Conservation (phyloP, 2,797 vertebrate genomes). For the Neoniphon sammara region DNA sequence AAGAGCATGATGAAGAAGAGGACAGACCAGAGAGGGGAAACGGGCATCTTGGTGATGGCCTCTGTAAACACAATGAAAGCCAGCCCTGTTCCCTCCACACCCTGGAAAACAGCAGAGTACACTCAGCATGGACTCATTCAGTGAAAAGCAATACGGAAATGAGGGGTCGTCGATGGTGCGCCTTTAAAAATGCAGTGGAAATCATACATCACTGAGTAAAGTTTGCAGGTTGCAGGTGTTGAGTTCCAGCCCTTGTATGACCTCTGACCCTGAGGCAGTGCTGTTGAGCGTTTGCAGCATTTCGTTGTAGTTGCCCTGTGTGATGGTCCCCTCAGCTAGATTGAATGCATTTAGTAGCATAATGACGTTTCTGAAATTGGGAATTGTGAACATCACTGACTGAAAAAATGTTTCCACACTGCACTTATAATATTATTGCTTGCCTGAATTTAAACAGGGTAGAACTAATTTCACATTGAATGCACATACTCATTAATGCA, state of each 20-base stretch:
- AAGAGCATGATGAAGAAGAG: slow-evolving; percentile 91
- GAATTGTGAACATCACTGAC: background rate
- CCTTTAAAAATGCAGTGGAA: background rate
- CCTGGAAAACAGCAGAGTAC: slow-evolving; percentile 70
- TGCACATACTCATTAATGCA: slow-evolving; percentile 82
- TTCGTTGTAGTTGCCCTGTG: slow-evolving; percentile 81
- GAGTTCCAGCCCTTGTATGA: slow-evolving; percentile 79
- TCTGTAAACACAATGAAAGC: slow-evolving; percentile 92
- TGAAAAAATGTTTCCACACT: background rate
- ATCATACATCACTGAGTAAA: slow-evolving; percentile 85
- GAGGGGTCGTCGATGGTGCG: background rate
- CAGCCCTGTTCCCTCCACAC: slow-evolving; percentile 89
- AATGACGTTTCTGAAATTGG: slow-evolving; percentile 85
- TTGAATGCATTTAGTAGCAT: slow-evolving; percentile 86
- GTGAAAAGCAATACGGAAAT: background rate
- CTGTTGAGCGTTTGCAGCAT: slow-evolving; percentile 74
- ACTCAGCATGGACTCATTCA: background rate
- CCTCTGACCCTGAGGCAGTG: slow-evolving; percentile 21
- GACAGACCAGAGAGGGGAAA: slow-evolving; percentile 87
- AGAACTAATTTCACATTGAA: background rate
- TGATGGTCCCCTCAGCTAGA: slow-evolving; percentile 82
- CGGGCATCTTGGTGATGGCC: slow-evolving; percentile 90
- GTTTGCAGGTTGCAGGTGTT: slow-evolving; percentile 80
- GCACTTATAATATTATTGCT: background rate
- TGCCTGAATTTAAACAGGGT: background rate